Base-by-base conservation (phyloP, 1,140 invertebrate species). In the Diploscapter pachys region DNA sequence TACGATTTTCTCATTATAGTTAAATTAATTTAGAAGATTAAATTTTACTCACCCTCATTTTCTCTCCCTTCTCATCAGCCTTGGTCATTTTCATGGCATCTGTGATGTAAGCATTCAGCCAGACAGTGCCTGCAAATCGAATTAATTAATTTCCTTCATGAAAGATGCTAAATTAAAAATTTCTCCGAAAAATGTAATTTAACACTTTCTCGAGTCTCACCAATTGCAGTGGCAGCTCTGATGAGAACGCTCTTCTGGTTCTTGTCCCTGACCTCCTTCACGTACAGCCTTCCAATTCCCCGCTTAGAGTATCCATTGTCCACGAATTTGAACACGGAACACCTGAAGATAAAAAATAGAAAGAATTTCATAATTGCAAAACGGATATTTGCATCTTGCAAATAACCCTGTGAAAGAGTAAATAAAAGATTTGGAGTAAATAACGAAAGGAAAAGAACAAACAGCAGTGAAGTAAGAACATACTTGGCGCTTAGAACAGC, bases 41-140 rank as follows among this genome's bases (percentile, higher is more conserved):
- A 31, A 31, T 31, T 31, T 31, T 31, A 2, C 8, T 65, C 8
- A 65, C 63, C 31, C 63, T 65, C 6, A 65, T 6, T 8, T 54
- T 51, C 8, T 74, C 73, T 9, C 73, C 73, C 53, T 74, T 74
- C 4, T 68, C 73, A 31, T 74, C 73, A 6, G 56, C 73, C 5
- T 62, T 69, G 5, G 61, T 65, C 3, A 64, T 61, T 49, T 74
- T 74, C 73, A 74, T 74, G 3, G 66, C 9, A n/a, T 63, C 55
- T 6, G 62, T 74, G 57, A 65, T 66, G 11, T 63, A 48, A 13
- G 73, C 65, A 62, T 74, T 74, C 3, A 74, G 51, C 73, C 73
- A 74, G 3, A 74, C 73, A 3, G 64, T 69, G 8, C 72, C 72
- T 65, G 31, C 8, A 65, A 65, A 1, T 11, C 57, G 9, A 59